Evolutionary conservation across 2,113 vertebrate genomes (phyloP).

Genomic region (Shinisaurus crocodilurus): DNA sequence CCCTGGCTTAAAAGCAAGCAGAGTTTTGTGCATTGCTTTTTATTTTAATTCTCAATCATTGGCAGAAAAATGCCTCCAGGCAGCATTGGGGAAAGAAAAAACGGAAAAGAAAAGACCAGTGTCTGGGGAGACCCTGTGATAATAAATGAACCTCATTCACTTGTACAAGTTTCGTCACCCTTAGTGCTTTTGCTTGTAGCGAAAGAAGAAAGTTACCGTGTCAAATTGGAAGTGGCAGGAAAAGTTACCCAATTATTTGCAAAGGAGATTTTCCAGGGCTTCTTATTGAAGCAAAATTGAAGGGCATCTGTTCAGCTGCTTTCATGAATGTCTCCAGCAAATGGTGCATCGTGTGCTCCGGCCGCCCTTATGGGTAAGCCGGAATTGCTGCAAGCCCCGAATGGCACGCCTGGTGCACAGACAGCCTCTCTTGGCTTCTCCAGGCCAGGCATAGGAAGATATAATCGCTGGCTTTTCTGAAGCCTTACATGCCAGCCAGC

Average conservation of each 20-base stretch:
- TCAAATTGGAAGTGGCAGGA: slow-evolving; percentile 25
- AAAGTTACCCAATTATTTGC: slow-evolving; percentile 6
- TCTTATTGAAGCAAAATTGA: background rate
- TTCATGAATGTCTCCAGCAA: background rate
- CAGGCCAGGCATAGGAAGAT: background rate
- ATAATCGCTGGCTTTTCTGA: too few relatives aligned
- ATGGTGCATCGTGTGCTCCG: background rate
- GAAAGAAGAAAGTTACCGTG: background rate
- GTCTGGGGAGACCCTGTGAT: slow-evolving; percentile 1
- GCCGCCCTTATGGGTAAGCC: background rate
- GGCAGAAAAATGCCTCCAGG: background rate
- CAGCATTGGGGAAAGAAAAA: background rate
- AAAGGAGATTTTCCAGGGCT: slow-evolving; percentile 14
- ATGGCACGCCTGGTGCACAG: background rate
- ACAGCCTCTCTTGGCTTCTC: background rate
- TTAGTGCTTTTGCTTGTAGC: background rate
- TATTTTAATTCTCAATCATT: background rate
- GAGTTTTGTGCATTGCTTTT: background rate
- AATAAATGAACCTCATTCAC: background rate
- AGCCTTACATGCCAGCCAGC: too few relatives aligned
- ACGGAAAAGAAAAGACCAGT: too few relatives aligned
- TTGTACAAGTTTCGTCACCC: background rate
- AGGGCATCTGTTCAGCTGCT: background rate
- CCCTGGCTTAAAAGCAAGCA: background rate
- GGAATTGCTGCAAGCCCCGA: background rate